These are phyloP conservation scores for Arnoldichthys spilopterus DNA, from an alignment of 2,797 vertebrate species.

Conservation along the genomic window DNA sequence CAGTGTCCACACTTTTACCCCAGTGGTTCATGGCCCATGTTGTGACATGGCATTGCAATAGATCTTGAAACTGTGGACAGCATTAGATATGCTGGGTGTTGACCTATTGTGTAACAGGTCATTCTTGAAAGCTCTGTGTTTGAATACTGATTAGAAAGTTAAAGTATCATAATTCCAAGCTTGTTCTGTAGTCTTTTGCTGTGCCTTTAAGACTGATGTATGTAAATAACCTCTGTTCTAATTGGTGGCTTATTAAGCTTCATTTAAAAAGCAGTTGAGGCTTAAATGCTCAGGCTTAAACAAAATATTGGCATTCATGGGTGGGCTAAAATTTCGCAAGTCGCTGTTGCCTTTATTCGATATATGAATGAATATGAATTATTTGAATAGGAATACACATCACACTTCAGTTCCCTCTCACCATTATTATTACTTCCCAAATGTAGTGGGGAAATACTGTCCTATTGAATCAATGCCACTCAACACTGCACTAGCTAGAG, in stretches of 20 bases:
- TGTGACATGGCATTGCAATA: background rate
- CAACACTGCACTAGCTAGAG: background rate
- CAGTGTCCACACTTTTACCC: conserved; percentile 13
- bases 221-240: too few species aligned
- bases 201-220: too few species aligned
- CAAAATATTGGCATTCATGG: too few species aligned
- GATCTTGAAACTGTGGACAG: background rate
- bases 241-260: too few species aligned
- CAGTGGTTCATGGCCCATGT: background rate
- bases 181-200: conserved; percentile 6
- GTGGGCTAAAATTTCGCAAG: too few species aligned
- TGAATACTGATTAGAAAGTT: conserved; percentile 4
- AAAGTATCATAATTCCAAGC: background rate
- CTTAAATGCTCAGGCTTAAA: too few species aligned
- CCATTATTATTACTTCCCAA: too few species aligned
- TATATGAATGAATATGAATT: too few species aligned
- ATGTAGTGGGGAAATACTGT: background rate
- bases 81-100: background rate
- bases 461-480: background rate
- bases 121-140: background rate
- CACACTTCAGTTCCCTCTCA: too few species aligned
- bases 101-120: background rate
- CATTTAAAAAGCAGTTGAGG: too few species aligned
- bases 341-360: too few species aligned
- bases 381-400: too few species aligned